Base-by-base conservation (phyloP, 2,113 vertebrate species). In the Labeo rohita region DNA sequence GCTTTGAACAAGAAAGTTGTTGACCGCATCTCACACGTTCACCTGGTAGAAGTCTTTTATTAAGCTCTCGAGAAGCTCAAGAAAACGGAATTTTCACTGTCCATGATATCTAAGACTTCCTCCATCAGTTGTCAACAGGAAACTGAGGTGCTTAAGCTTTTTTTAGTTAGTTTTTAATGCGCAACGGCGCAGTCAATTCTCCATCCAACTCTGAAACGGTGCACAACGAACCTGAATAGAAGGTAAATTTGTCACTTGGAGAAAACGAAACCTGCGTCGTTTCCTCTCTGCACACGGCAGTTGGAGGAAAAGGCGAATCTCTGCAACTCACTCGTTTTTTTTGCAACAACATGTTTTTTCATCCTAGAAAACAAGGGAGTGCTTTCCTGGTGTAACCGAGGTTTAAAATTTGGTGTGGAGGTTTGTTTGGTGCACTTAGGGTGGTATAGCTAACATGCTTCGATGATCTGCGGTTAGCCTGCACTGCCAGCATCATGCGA, bases 391-490 rank as follows among this genome's bases (percentile, higher is more conserved):
- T 87, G 76, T 77, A 61, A 89, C 86, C 80, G 89, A 92, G 61
- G 45, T 78, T 80, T 65, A 16, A 18, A 28, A 11, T 85, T 83
- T n/a, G 80, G 68, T 80, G 70, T 77, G 75, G 84, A 83, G 84
- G 84, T 77, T 88, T 79, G 43, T 36, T 84, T 65, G 74, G 80
- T 84, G 85, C 56, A 50, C 73, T 86, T 13, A 80, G 50, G 75
- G 36, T 85, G 80, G 84, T 75, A 88, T 43, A 18, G 56, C 77
- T 70, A 80, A 75, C 80, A 80, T 28, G 61, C 82, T 77, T 87
- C 36, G 80, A 84, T 89, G 87, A 89, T 90, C 91, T 94, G 90
- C 89, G 84, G 91, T 92, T 90, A 94, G 92, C 93, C 91, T 92
- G 94, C 94, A 93, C 93, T 94, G 94, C 81, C 87, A 88, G 79